A percentile compares a stretch with the other conserved stretches of the same genome.
These are phyloP conservation scores for Ormia ochracea DNA, from an alignment of 2,888 invertebrate species.

Conservation along the genomic window DNA sequence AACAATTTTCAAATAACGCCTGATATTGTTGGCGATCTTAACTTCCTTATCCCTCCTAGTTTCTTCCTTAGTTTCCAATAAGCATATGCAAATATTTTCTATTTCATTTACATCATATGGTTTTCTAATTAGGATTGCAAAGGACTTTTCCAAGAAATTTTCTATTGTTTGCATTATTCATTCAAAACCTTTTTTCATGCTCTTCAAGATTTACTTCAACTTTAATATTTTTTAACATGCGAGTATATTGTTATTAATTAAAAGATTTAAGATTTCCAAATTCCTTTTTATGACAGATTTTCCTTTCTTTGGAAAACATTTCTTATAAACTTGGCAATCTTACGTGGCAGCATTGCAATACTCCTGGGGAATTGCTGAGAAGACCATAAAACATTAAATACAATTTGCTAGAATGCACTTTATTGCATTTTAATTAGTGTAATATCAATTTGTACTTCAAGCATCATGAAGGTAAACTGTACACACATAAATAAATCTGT, in stretches of 20 bases:
- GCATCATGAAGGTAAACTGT: constrained; percentile 54
- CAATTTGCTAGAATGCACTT: constrained; percentile 61
- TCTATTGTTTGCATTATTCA: neutral
- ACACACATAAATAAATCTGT: too few relatives aligned
- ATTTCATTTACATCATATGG: too few relatives aligned
- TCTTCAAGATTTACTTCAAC: neutral
- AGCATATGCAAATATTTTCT: too few relatives aligned
- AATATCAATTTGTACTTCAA: constrained; percentile 63
- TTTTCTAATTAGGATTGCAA: too few relatives aligned
- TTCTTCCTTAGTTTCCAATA: too few relatives aligned
- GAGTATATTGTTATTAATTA: neutral
- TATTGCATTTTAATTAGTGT: constrained; percentile 63
- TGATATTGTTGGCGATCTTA: too few relatives aligned
- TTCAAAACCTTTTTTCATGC: neutral
- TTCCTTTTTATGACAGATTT: constrained; percentile 3
- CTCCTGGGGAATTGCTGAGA: constrained; percentile 38
- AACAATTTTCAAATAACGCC: too few relatives aligned
- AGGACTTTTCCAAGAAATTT: too few relatives aligned
- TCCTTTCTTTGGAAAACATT: neutral
- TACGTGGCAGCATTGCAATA: constrained; percentile 8
- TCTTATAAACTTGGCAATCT: constrained; percentile 35
- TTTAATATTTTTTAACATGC: too few relatives aligned
- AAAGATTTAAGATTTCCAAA: neutral
- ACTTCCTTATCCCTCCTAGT: too few relatives aligned
- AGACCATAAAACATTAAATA: constrained; percentile 36